A percentile compares a stretch with the other conserved stretches of the same genome.
These are phyloP conservation scores for Micronycteris hirsuta DNA, from an alignment of 2,113 vertebrate genomes.

Conservation along the genomic window DNA sequence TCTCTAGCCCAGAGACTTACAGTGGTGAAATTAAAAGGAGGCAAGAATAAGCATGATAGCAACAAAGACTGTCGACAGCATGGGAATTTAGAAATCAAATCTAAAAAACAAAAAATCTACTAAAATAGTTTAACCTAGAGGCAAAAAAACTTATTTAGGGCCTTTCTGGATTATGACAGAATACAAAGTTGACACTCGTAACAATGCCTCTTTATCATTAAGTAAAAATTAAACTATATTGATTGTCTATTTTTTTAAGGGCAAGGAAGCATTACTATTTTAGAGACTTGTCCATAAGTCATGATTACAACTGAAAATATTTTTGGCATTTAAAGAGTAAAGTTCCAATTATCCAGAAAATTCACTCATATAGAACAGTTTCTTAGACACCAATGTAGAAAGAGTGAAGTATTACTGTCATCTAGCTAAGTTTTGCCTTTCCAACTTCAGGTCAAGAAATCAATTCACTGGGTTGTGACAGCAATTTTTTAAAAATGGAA, in stretches of 20 bases:
- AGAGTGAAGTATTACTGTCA: neutral
- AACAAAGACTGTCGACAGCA: neutral
- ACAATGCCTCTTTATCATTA: neutral
- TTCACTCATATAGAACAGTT: neutral
- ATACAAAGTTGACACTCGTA: neutral
- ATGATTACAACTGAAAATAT: neutral
- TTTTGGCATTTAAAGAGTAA: neutral
- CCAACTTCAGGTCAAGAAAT: conserved; percentile 14
- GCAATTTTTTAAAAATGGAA: conserved; percentile 2
- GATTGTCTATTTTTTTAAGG: neutral
- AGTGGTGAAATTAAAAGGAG: neutral
- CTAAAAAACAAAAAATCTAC: neutral
- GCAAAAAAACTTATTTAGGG: neutral
- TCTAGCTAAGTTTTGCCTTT: neutral
- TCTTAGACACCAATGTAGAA: neutral
- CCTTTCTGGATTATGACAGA: neutral
- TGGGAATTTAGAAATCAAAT: neutral
- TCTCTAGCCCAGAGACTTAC: neutral
- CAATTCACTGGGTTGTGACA: neutral
- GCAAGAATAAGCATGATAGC: neutral
- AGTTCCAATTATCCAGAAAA: conserved; percentile 39
- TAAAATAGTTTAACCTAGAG: neutral
- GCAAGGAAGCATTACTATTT: neutral
- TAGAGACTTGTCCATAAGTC: neutral
- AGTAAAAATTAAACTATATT: neutral